Conservation (phyloP, 2,113 vertebrate genomes). For the Macquaria ambigua region DNA sequence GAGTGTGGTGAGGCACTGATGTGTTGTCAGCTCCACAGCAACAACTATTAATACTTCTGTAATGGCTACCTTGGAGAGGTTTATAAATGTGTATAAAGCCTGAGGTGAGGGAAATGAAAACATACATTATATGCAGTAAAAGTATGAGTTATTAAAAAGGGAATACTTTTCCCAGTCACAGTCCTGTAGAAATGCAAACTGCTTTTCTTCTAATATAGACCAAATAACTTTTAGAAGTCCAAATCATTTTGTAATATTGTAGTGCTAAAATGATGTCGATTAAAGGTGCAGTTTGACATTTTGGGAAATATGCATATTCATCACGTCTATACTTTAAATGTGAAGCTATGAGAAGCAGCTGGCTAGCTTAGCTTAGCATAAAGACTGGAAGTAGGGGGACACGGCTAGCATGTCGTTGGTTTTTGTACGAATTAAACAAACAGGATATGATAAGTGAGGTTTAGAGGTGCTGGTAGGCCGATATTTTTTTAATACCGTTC, state of each 20-base stretch:
- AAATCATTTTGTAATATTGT: not conserved
- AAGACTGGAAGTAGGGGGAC: not conserved
- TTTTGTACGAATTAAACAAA: no score
- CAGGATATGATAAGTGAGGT: not conserved
- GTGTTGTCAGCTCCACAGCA: slow-evolving; percentile 64
- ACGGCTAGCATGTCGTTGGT: no score
- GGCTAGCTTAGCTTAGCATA: not conserved
- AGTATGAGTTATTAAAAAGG: slow-evolving; percentile 17
- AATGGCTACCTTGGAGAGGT: slow-evolving; percentile 50
- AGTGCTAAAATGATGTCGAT: not conserved
- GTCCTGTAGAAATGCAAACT: not conserved
- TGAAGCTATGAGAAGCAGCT: not conserved
- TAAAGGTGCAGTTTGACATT: slow-evolving; percentile 1
- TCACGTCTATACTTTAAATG: not conserved
- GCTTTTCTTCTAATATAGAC: not conserved
- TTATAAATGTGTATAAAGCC: slow-evolving; percentile 41
- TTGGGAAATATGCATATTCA: not conserved
- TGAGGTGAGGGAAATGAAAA: slow-evolving; percentile 16
- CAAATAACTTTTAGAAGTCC: not conserved
- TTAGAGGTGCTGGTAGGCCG: not conserved
- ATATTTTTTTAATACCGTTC: no score
- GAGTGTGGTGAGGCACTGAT: slow-evolving; percentile 56
- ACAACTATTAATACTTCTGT: slow-evolving; percentile 67
- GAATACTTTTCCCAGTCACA: not conserved
- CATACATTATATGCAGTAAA: not conserved